These are phyloP conservation scores for Eublepharis macularius DNA, from an alignment of 2,113 vertebrate species.

Conservation along the genomic window DNA sequence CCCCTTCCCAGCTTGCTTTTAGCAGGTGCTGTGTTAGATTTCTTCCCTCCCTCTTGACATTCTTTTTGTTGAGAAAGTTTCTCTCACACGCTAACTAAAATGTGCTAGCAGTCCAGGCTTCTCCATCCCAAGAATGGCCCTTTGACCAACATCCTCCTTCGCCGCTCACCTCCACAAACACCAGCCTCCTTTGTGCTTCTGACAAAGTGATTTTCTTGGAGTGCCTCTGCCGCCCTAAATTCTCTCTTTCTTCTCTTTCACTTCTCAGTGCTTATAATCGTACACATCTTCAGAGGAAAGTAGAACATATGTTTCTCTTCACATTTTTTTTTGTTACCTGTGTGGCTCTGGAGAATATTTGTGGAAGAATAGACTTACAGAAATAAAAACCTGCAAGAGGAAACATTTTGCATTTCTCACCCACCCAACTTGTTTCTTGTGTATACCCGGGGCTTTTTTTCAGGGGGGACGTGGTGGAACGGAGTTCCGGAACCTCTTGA, in stretches of 20 bases:
- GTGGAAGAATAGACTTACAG: neutral
- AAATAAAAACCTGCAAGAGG: neutral
- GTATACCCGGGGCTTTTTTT: too few relatives aligned
- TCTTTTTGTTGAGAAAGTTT: neutral
- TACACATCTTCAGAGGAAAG: neutral
- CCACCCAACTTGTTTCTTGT: neutral
- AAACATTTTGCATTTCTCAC: neutral
- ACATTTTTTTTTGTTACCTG: neutral
- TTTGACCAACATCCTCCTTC: neutral
- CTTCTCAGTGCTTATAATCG: slow-evolving; percentile 6
- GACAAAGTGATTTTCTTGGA: slow-evolving; percentile 2
- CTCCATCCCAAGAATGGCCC: neutral
- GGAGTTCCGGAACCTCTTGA: too few relatives aligned
- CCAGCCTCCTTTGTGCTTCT: neutral
- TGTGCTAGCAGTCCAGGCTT: neutral
- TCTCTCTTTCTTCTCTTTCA: neutral
- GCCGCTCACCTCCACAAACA: neutral
- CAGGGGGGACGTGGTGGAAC: too few relatives aligned
- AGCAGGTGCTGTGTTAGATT: neutral
- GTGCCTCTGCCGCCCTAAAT: neutral
- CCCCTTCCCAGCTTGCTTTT: neutral
- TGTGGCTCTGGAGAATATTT: neutral
- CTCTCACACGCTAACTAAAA: neutral
- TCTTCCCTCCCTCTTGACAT: neutral
- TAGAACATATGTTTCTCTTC: slow-evolving; percentile 9